Conservation (phyloP, 2,888 invertebrate genomes). For the Siphonodentalium dalli region DNA sequence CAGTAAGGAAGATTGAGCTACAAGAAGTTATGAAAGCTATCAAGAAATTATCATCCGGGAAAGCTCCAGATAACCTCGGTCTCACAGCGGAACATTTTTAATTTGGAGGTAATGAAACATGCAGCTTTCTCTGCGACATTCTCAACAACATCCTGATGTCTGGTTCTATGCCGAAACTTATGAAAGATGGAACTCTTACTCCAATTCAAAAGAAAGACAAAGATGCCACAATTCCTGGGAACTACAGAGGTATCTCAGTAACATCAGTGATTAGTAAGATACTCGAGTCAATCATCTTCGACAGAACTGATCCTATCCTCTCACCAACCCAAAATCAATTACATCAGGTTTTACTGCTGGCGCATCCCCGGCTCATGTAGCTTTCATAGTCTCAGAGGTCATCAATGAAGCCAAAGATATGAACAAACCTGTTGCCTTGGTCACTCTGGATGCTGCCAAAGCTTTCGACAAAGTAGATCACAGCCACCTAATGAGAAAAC, state of each 20-base stretch:
- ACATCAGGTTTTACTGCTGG: constrained; percentile 8
- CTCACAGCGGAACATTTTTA: constrained; percentile 9
- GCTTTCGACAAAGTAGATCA: constrained; percentile 6
- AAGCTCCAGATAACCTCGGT: constrained; percentile 2
- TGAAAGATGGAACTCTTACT: not conserved
- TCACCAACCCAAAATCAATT: not conserved
- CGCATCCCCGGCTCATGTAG: not conserved
- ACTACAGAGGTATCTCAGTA: constrained; percentile 12
- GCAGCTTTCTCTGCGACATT: not conserved
- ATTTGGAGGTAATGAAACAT: not conserved
- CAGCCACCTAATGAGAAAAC: not conserved
- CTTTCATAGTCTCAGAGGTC: not conserved
- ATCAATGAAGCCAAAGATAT: constrained; percentile 1
- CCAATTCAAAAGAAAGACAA: constrained; percentile 5
- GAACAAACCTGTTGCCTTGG: not conserved
- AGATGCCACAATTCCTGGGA: not conserved
- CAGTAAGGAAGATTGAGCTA: not conserved
- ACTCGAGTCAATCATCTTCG: not conserved
- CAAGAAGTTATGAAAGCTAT: constrained; percentile 1
- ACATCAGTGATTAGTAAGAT: constrained; percentile 1
- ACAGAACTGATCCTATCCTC: not conserved
- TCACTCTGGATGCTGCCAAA: constrained; percentile 4
- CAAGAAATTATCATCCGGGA: not conserved
- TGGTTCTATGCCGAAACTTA: not conserved
- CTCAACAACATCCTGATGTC: not conserved